These are phyloP conservation scores for Agelas oroides DNA, from an alignment of 37 sponge, comb jelly and placozoan genomes.

Conservation along the genomic window DNA sequence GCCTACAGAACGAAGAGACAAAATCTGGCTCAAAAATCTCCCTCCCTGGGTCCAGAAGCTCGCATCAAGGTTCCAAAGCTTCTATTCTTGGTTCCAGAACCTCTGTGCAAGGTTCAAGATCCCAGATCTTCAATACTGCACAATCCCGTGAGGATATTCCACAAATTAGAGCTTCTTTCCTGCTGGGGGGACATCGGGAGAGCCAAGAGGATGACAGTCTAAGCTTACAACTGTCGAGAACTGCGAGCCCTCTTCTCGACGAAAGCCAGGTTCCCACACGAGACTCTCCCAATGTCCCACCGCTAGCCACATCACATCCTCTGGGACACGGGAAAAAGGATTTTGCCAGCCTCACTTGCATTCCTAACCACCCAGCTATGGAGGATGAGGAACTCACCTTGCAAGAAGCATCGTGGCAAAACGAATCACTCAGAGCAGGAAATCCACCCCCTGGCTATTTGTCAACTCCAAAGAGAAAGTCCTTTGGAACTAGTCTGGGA, in stretches of 20 bases:
- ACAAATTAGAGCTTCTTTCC: neutral
- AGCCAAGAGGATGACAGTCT: neutral
- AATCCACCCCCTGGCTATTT: too few relatives aligned
- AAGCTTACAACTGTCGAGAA: neutral
- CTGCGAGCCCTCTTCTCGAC: neutral
- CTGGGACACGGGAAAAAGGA: constrained; percentile 23
- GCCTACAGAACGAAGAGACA: constrained; percentile 33
- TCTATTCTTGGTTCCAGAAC: constrained; percentile 15
- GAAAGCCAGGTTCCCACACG: constrained; percentile 11
- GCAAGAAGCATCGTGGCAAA: too few relatives aligned
- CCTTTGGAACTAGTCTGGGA: neutral
- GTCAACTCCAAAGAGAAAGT: too few relatives aligned
- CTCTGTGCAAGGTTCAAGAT: constrained; percentile 6
- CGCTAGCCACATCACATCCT: neutral
- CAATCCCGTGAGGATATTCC: neutral
- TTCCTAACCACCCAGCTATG: constrained; percentile 3
- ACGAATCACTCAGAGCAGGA: too few relatives aligned
- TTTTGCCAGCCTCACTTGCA: constrained; percentile 43
- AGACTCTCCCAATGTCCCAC: neutral
- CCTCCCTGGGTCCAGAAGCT: constrained; percentile 10
- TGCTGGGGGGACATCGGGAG: neutral
- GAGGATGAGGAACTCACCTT: too few relatives aligned
- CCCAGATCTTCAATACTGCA: neutral
- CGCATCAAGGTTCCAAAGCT: neutral
- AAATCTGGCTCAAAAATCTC: constrained; percentile 38